phyloP scores from a whole-genome alignment of 2,797 vertebrate genomes.

The Kryptopterus vitreolus region DNA sequence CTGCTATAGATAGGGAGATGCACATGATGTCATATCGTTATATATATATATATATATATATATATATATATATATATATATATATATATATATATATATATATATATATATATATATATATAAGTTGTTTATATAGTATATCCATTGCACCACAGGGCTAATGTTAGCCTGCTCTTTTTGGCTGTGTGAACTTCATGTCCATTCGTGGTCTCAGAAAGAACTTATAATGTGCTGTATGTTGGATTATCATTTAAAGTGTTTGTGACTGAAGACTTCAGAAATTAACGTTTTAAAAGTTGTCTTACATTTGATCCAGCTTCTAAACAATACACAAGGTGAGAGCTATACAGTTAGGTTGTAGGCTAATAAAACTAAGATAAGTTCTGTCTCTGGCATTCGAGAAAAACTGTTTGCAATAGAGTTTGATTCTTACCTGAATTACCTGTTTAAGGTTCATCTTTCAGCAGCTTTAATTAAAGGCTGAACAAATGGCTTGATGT shows the following conservation, averaged over 20 bases:
- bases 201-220: neutral
- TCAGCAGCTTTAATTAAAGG: neutral
- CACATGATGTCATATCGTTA: neutral
- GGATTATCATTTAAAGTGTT: neutral
- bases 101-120: too few species aligned
- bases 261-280: neutral
- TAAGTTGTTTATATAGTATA: neutral
- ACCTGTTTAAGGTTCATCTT: neutral
- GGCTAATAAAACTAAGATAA: neutral
- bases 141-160: neutral
- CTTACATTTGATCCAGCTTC: neutral
- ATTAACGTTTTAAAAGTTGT: neutral
- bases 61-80: too few species aligned
- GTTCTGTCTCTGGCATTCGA: neutral
- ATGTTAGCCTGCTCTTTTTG: neutral
- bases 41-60: too few species aligned
- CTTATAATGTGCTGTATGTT: neutral
- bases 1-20: neutral
- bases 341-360: neutral
- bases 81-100: too few species aligned
- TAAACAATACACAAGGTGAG: constrained; percentile 14
- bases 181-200: neutral
- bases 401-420: too few species aligned
- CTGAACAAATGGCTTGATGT: neutral
- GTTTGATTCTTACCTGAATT: neutral